A percentile compares a stretch with the other conserved stretches of the same genome.
Evolutionary conservation across 1,140 invertebrate genomes (phyloP).

Genomic region (Pseudoatta argentina): DNA sequence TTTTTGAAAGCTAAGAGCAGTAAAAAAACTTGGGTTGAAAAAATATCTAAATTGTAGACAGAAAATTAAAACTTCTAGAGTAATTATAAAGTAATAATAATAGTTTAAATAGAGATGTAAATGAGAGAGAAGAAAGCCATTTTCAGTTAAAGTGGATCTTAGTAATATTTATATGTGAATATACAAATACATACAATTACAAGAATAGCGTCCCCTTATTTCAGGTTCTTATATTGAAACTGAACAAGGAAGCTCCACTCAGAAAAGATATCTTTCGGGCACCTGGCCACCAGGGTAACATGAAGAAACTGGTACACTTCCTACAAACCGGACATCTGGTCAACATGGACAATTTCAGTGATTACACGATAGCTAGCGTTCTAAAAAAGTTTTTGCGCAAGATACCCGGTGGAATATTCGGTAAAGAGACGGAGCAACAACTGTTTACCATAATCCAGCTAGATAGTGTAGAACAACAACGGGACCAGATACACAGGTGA

Average conservation of each 20-base stretch:
- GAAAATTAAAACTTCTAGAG: too few relatives aligned
- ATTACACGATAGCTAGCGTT: slow-evolving; percentile 99
- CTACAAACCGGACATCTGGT: slow-evolving; percentile 97
- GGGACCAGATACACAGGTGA: slow-evolving; percentile 96
- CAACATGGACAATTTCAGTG: slow-evolving; percentile 99
- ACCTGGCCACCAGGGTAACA: slow-evolving; percentile 97
- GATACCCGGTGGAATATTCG: slow-evolving; percentile 98
- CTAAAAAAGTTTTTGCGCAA: slow-evolving; percentile 99
- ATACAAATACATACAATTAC: too few relatives aligned
- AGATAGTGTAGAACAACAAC: slow-evolving; percentile 92
- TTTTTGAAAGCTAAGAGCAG: too few relatives aligned
- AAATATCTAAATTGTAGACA: too few relatives aligned
- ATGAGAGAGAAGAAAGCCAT: too few relatives aligned
- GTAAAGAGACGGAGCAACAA: slow-evolving; percentile 94
- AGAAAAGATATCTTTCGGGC: slow-evolving; percentile 97
- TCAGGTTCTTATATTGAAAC: slow-evolving; percentile 95
- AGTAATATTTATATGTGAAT: too few relatives aligned
- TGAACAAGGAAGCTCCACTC: slow-evolving; percentile 97
- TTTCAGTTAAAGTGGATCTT: too few relatives aligned
- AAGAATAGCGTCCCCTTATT: neutral
- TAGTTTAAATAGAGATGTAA: too few relatives aligned
- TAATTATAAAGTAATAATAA: too few relatives aligned
- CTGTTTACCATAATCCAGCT: slow-evolving; percentile 96
- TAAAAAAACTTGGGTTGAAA: too few relatives aligned
- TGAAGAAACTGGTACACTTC: slow-evolving; percentile 98